Evolutionary conservation across 2,113 vertebrate species (phyloP), one percentile per base, ranked within the genome.

Genomic region (Leiothrix lutea): DNA sequence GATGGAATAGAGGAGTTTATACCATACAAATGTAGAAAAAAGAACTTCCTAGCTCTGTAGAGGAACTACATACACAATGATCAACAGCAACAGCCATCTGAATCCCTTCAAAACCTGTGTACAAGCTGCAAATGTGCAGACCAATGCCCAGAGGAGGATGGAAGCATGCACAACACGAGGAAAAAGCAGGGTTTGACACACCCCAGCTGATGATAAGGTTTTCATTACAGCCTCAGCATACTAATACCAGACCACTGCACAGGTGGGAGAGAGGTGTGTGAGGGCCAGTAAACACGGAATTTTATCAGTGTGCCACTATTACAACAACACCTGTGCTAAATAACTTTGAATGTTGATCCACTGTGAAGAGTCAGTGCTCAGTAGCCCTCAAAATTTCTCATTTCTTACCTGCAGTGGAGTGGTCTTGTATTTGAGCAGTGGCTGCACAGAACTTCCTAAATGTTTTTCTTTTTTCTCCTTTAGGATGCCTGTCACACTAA

Each of bases 351-450:
- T 0, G 1, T 29, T 65, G 61, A 66, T 69, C 67, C 47, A 75
- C 75, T 81, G 77, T 86, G 88, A 90, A 69, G 62, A 94, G 75
- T 72, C 90, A 74, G 62, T 93, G 93, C 83, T 96, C 94, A 92
- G 88, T 47, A 89, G 35, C 80, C 80, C 78, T 82, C 80, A 69
- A 92, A 82, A 94, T 93, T 93, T 97, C 87, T 97, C 93, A 96
- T 92, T 97, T 97, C 87, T 97, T 97, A 70, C 91, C 84, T 94
- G 84, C 72, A 80, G 66, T 86, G 86, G 88, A 38, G 44, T 72
- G 38, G 56, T 73, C 40, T 82, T 67, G 25, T 40, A 57, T 51
- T 57, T 58, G 66, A 92, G 62, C 21, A 62, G 24, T 36, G 29
- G 9, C 47, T 92, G 47, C 56, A 38, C 50, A 71, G 75, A 91